A percentile compares a stretch with the other conserved stretches of the same genome.
Evolutionary conservation across 1,140 invertebrate species (phyloP).

Genomic region (Drosophila kohkoa): DNA sequence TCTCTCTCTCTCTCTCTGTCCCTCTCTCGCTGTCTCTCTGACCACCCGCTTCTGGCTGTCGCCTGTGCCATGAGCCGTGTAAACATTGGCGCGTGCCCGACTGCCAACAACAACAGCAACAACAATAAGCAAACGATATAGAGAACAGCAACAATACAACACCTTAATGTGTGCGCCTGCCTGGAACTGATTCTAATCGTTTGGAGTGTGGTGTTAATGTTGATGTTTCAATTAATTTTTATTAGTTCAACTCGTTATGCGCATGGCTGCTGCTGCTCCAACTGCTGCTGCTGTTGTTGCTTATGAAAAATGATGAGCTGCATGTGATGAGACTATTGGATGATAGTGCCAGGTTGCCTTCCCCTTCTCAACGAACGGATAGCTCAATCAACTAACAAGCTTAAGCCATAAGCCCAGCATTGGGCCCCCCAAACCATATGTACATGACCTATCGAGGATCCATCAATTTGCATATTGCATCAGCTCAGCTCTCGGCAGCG

Average conservation of each 20-base stretch:
- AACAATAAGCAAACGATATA: slow-evolving; percentile 38
- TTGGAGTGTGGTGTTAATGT: slow-evolving; percentile 72
- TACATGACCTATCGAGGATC: slow-evolving; percentile 76
- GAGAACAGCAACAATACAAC: slow-evolving; percentile 59
- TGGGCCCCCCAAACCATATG: slow-evolving; percentile 51
- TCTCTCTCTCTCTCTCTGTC: no score
- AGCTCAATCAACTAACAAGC: slow-evolving; percentile 76
- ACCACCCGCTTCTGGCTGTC: slow-evolving; percentile 30
- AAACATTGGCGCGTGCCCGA: slow-evolving; percentile 80
- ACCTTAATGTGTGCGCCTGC: slow-evolving; percentile 77
- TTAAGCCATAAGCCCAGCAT: slow-evolving; percentile 58
- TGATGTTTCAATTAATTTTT: slow-evolving; percentile 83
- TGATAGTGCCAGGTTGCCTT: slow-evolving; percentile 11
- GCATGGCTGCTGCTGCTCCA: slow-evolving; percentile 16
- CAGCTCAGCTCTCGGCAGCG: slow-evolving; percentile 43
- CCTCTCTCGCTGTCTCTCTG: no score
- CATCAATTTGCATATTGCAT: slow-evolving; percentile 81
- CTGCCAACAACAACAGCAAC: slow-evolving; percentile 54
- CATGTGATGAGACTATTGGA: slow-evolving; percentile 8
- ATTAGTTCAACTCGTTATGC: slow-evolving; percentile 69
- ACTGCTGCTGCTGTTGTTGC: slow-evolving; percentile 1
- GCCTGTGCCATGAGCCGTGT: slow-evolving; percentile 76
- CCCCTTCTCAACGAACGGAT: slow-evolving; percentile 1
- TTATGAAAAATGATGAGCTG: slow-evolving; percentile 66
- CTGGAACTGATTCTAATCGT: slow-evolving; percentile 82